Evolutionary conservation across 2,797 vertebrate species (phyloP), one percentile per base, ranked within the genome.

Genomic region (Eulemur albifrons): DNA sequence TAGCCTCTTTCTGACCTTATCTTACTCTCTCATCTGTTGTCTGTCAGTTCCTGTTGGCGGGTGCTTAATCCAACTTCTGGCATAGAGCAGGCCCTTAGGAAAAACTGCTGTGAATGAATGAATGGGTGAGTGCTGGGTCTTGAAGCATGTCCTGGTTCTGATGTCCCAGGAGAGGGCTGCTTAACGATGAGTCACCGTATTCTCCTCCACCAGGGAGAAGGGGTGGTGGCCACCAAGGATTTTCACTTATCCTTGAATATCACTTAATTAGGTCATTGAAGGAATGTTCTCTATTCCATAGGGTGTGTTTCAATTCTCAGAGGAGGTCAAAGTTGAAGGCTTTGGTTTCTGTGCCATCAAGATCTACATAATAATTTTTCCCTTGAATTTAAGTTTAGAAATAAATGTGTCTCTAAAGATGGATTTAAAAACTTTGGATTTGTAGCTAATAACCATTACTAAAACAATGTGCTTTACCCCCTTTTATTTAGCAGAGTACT

Each of bases 361-460:
- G 38, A 94, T 61, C 32, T 13, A 13, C 76, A 20, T 38, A 20
- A n/a, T 86, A 32, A 57, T 52, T 59, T 35, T 52, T 30, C 12
- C 4, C 50, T n/a, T 76, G 32, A 54, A 40, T 70, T 76, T 57
- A 82, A 82, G 38, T 54, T 93, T 61, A 76, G 72, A 86, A 90
- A 81, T 70, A 76, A 77, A 35, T 35, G 21, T 52, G 25, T 54
- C 52, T 93, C 67, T 43, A 77, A 93, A 76, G 59, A 63, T 76
- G 18, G 69, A 70, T 82, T 95, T 73, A 81, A 82, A 70, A 82
- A 45, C 32, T 90, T 95, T 87, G 52, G 20, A 61, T 70, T 85
- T 93, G 10, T 88, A 84, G 38, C 30, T 84, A 82, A 69, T 27
- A 59, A 45, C 35, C 30, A 52, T 65, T 52, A 52, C 85, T 81